A percentile compares a stretch with the other conserved stretches of the same genome.
phyloP scores from a whole-genome alignment of 2,888 invertebrate species.

The Hydraecia micacea region DNA sequence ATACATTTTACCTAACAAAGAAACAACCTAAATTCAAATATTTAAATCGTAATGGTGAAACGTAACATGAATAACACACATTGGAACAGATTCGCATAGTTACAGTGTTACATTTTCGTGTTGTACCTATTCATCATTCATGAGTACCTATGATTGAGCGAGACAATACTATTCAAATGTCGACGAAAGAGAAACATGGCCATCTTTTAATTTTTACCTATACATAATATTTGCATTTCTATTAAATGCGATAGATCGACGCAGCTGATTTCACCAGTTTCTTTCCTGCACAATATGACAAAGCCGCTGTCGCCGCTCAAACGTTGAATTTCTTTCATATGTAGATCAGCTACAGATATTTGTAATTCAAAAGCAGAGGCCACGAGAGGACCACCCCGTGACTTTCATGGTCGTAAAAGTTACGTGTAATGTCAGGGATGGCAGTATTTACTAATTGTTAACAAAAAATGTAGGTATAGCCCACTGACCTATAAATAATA shows the following conservation, averaged over 20 bases:
- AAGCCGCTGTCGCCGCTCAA: slow-evolving; percentile 27
- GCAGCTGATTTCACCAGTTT: slow-evolving; percentile 10
- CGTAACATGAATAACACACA: neutral
- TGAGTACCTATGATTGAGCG: neutral
- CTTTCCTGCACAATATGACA: slow-evolving; percentile 16
- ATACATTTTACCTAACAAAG: neutral
- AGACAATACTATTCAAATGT: neutral
- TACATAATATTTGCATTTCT: slow-evolving; percentile 1
- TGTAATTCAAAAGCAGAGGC: slow-evolving; percentile 53
- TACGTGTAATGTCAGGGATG: neutral
- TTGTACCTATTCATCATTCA: too few species aligned
- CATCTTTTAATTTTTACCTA: neutral
- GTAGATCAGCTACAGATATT: slow-evolving; percentile 46
- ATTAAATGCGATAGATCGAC: neutral
- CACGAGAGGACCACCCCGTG: slow-evolving; percentile 43
- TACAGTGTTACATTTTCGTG: neutral
- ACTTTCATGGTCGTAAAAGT: slow-evolving; percentile 30
- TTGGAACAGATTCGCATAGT: neutral
- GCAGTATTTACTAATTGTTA: neutral
- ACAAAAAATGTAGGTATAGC: too few species aligned
- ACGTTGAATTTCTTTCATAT: slow-evolving; percentile 52
- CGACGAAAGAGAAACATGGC: neutral
- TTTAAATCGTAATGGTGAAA: neutral
- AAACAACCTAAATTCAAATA: neutral
- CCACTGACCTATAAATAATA: too few species aligned